Base-by-base conservation (phyloP, 2,888 invertebrate genomes). In the Eristalinus aeneus region DNA sequence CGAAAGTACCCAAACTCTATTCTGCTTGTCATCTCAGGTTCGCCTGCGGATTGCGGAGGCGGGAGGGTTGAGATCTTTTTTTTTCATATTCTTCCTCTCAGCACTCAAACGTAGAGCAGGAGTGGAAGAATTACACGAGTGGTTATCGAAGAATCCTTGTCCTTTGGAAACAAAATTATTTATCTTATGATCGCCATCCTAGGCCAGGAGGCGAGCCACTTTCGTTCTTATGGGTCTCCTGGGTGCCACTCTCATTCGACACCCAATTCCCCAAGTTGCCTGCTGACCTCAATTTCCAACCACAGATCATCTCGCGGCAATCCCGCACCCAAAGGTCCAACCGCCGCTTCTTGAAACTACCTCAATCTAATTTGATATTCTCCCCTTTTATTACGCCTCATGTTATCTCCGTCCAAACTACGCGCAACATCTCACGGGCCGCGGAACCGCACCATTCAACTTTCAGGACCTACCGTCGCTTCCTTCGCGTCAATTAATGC, bases 401-500 rank as follows among this genome's bases (percentile, higher is more conserved):
- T n/a, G 16, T 8, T 16, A 46, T 16, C 16, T 6, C 46, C 46
- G 1, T 16, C 39, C 39, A 39, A 39, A 39, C 39, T 39, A 39
- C n/a, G n/a, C 39, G 39, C 39, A 46, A 46, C 46, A n/a, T 39
- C 39, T 39, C n/a, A n/a, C 6, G n/a, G n/a, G 11, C 4, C 1
- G n/a, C 46, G 46, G 6, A 46, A 46, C 27, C 27, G 5, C 27
- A 46, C 46, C 16, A 46, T 46, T 46, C 46, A 46, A n/a, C 46
- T 46, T n/a, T 8, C 16, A 46, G 16, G 46, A 16, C 16, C 3
- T 16, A 46, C 16, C 46, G 46, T 16, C 46, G 16, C 16, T 72
- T 72, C 23, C 58, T 46, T 65, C 39, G 39, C 32, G 56, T 22
- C 64, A 58, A 74, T 74, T 65, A 65, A 74, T 65, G 65, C 46